Percentiles rank a stretch among this genome's conserved stretches.
Evolutionary conservation across 2,888 invertebrate genomes (phyloP).

Genomic region (Pemphredon lugubris): DNA sequence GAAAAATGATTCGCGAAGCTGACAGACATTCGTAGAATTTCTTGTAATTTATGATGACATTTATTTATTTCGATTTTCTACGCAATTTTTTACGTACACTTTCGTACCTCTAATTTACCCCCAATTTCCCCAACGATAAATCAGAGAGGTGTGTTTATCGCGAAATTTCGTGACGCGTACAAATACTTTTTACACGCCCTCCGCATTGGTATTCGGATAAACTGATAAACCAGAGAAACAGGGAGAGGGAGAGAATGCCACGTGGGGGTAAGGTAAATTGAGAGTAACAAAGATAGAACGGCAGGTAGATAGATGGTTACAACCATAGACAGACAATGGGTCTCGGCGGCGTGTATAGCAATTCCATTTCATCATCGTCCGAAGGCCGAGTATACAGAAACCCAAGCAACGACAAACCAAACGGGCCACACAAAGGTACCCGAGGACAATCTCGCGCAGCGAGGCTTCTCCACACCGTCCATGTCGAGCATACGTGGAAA

Average conservation of each 20-base stretch:
- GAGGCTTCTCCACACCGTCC: conserved; percentile 2
- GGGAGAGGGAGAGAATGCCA: conserved; percentile 10
- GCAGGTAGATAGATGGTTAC: too few species aligned
- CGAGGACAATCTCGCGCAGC: conserved; percentile 5
- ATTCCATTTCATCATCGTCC: conserved; percentile 41
- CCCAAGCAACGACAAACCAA: conserved; percentile 8
- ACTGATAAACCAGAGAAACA: conserved; percentile 13
- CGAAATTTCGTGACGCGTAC: conserved; percentile 3
- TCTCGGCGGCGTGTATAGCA: conserved; percentile 24
- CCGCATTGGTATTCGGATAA: too few species aligned
- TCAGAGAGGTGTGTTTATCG: not conserved
- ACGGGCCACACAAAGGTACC: conserved; percentile 15
- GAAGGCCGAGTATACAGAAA: not conserved
- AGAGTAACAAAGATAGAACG: conserved; percentile 37
- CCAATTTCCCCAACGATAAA: too few species aligned
- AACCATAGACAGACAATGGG: too few species aligned
- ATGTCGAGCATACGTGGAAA: conserved; percentile 9
- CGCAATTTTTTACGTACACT: too few species aligned
- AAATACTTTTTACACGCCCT: conserved; percentile 4
- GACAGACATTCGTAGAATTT: too few species aligned
- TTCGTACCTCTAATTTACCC: too few species aligned
- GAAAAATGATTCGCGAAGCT: too few species aligned
- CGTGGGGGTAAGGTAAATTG: conserved; percentile 23
- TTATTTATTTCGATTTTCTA: too few species aligned
- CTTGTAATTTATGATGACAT: too few species aligned